These are phyloP conservation scores for Propithecus coquereli DNA, from an alignment of 2,113 vertebrate genomes.

Conservation along the genomic window DNA sequence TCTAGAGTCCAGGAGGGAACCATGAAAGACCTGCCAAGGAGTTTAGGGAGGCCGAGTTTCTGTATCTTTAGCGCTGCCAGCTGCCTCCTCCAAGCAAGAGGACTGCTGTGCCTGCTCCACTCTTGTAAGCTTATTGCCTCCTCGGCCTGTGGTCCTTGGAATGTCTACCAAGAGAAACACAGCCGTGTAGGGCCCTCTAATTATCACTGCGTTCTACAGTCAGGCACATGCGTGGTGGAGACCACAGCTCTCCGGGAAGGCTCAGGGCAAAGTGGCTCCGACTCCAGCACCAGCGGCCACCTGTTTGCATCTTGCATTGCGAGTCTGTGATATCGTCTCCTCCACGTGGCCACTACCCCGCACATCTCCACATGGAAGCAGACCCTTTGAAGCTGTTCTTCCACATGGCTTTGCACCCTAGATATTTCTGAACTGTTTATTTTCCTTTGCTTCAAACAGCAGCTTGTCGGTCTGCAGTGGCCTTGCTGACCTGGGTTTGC, in stretches of 20 bases:
- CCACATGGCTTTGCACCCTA: neutral
- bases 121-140: rapidly evolving
- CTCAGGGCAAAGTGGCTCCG: neutral
- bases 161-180: rapidly evolving
- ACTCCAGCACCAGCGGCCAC: neutral
- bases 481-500: neutral
- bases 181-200: neutral
- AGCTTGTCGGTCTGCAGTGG: neutral
- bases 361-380: rapidly evolving
- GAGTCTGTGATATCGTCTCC: rapidly evolving
- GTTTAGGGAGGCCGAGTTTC: neutral
- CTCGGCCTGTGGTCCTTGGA: neutral
- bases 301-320: neutral
- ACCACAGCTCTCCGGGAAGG: neutral
- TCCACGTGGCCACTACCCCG: rapidly evolving
- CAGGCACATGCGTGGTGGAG: rapidly evolving
- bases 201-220: neutral
- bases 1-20: neutral
- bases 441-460: too few species aligned
- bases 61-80: rapidly evolving
- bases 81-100: neutral
- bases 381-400: neutral
- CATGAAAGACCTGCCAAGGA: rapidly evolving
- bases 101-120: neutral
- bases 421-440: neutral